A percentile compares a stretch with the other conserved stretches of the same genome.
phyloP scores from a whole-genome alignment of 2,888 invertebrate species.

The Sphaerophoria taeniata region DNA sequence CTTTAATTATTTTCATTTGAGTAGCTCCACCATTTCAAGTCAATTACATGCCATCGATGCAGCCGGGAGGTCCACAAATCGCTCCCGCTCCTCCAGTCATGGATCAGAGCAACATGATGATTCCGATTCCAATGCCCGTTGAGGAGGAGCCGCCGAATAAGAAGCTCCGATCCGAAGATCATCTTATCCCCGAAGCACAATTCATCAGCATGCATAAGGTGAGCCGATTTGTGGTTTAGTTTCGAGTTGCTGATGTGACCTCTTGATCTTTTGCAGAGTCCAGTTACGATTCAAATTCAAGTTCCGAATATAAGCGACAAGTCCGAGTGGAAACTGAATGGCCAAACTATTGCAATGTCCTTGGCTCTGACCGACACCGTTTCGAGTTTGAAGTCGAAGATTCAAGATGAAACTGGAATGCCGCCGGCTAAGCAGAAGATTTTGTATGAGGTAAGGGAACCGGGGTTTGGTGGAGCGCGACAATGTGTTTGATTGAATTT shows the following conservation, averaged over 20 bases:
- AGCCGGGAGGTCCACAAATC: slow-evolving; percentile 79
- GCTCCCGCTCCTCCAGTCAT: slow-evolving; percentile 84
- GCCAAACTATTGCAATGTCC: slow-evolving; percentile 91
- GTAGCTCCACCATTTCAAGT: slow-evolving; percentile 83
- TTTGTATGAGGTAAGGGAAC: slow-evolving; percentile 90
- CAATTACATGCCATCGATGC: slow-evolving; percentile 82
- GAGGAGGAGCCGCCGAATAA: slow-evolving; percentile 95
- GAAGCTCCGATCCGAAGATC: slow-evolving; percentile 95
- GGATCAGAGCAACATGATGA: slow-evolving; percentile 84
- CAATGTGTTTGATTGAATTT: slow-evolving; percentile 32
- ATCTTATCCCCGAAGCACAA: slow-evolving; percentile 93
- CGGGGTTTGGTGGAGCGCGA: neutral
- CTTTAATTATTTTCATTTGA: neutral
- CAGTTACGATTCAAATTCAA: slow-evolving; percentile 91
- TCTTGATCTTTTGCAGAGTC: slow-evolving; percentile 84
- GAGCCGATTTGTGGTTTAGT: slow-evolving; percentile 51
- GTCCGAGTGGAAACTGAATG: slow-evolving; percentile 97
- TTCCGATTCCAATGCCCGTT: slow-evolving; percentile 80
- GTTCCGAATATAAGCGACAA: slow-evolving; percentile 94
- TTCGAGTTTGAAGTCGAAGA: slow-evolving; percentile 93
- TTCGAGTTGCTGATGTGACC: neutral
- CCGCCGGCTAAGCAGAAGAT: slow-evolving; percentile 98
- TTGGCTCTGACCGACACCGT: slow-evolving; percentile 91
- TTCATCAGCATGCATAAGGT: slow-evolving; percentile 89
- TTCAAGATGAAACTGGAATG: slow-evolving; percentile 94